A percentile compares a stretch with the other conserved stretches of the same genome.
Conservation (phyloP, 2,888 invertebrate species). For the Tuta absoluta region DNA sequence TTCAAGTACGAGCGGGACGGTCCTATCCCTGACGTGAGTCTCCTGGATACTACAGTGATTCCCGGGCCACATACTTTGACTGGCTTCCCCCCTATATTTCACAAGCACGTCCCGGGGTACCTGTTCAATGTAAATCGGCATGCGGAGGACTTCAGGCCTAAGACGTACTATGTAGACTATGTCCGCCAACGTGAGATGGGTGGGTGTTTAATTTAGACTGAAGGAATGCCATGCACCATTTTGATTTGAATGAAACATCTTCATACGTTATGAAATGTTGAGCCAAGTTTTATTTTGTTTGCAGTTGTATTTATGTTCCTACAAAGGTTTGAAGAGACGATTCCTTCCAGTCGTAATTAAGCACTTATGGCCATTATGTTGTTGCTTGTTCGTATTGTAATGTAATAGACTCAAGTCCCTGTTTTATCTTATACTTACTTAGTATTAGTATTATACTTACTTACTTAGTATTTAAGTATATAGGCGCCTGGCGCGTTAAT, state of each 20-base stretch:
- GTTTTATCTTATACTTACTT: not conserved
- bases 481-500: not conserved
- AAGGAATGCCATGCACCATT: slow-evolving; percentile 66
- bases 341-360: slow-evolving; percentile 75
- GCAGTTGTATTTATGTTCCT: slow-evolving; percentile 36
- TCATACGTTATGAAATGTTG: slow-evolving; percentile 28
- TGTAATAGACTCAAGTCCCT: slow-evolving; percentile 21
- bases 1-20: slow-evolving; percentile 73
- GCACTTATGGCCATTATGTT: slow-evolving; percentile 67
- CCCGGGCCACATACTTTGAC: slow-evolving; percentile 71
- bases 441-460: too few relatives aligned
- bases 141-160: slow-evolving; percentile 73
- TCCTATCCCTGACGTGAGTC: slow-evolving; percentile 68
- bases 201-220: slow-evolving; percentile 78
- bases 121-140: slow-evolving; percentile 71
- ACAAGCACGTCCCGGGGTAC: slow-evolving; percentile 75
- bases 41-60: slow-evolving; percentile 56
- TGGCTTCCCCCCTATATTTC: slow-evolving; percentile 75
- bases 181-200: slow-evolving; percentile 77
- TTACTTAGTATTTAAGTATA: not conserved
- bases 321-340: slow-evolving; percentile 56
- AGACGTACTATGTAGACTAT: slow-evolving; percentile 80
- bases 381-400: slow-evolving; percentile 51
- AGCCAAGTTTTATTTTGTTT: slow-evolving; percentile 41
- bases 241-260: slow-evolving; percentile 32